phyloP scores from a whole-genome alignment of 2,888 invertebrate genomes.

The Cheilosia vernalis region DNA sequence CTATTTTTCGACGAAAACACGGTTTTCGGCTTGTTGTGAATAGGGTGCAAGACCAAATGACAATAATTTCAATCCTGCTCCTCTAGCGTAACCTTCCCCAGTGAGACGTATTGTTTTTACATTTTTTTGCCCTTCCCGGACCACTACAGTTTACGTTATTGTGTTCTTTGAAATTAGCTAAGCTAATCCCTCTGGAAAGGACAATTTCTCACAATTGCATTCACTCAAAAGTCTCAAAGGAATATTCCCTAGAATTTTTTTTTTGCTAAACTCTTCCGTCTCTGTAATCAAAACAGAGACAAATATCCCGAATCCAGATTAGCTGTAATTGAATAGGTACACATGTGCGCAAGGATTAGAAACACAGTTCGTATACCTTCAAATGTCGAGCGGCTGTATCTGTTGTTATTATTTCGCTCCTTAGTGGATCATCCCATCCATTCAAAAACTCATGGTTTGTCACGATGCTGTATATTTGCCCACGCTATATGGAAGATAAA shows the following conservation, averaged over 20 bases:
- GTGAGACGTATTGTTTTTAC: not conserved
- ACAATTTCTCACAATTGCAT: constrained; percentile 20
- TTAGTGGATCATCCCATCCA: constrained; percentile 1
- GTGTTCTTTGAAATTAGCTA: constrained; percentile 1
- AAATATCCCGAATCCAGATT: constrained; percentile 11
- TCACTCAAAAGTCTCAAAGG: not conserved
- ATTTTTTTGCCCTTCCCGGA: not conserved
- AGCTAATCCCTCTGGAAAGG: constrained; percentile 14
- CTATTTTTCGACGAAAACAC: too few species aligned
- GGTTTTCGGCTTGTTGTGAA: too few species aligned
- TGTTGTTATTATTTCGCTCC: not conserved
- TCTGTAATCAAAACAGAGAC: not conserved
- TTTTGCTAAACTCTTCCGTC: not conserved
- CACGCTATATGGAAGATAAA: not conserved
- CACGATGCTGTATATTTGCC: constrained; percentile 13
- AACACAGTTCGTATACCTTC: not conserved
- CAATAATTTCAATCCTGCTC: not conserved
- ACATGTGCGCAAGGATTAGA: constrained; percentile 6
- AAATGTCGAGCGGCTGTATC: not conserved
- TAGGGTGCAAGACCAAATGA: too few species aligned
- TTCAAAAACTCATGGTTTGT: constrained; percentile 2
- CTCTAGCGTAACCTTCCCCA: not conserved
- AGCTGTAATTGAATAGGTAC: not conserved
- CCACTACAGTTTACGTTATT: not conserved
- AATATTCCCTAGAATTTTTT: not conserved